Conservation (phyloP, 2,888 invertebrate species). For the Drosophila differens region DNA sequence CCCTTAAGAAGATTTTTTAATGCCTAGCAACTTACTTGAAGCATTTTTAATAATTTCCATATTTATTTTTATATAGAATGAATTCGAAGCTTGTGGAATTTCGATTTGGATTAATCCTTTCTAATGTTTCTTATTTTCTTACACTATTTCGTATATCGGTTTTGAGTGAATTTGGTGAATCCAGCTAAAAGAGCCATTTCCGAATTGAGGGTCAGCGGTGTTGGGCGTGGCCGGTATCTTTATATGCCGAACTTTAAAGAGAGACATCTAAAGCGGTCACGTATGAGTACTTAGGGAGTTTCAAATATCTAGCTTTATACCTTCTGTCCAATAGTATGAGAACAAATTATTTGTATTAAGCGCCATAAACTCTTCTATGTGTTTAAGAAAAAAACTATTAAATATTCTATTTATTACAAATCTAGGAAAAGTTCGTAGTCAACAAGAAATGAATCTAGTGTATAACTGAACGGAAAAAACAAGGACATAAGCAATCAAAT, state of each 20-base stretch:
- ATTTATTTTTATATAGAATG: not conserved
- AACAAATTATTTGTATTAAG: not conserved
- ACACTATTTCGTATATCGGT: not conserved
- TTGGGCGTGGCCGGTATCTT: not conserved
- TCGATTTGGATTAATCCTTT: not conserved
- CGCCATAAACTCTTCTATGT: not conserved
- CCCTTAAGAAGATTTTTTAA: slow-evolving; percentile 13
- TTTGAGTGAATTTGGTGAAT: not conserved
- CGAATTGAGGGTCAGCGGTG: not conserved
- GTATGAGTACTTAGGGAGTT: not conserved
- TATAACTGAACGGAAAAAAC: not conserved
- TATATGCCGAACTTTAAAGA: not conserved
- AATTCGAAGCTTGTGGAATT: not conserved
- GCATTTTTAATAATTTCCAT: not conserved
- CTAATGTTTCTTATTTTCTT: slow-evolving; percentile 5
- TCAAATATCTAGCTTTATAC: not conserved
- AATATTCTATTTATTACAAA: not conserved
- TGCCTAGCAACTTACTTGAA: not conserved
- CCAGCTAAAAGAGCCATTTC: not conserved
- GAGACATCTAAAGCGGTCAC: too few species aligned
- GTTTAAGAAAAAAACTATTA: not conserved
- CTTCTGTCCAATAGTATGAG: not conserved
- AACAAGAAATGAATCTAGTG: not conserved
- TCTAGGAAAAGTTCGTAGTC: not conserved
- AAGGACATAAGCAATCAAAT: slow-evolving; percentile 22